Evolutionary conservation across 2,797 vertebrate genomes (phyloP).

Genomic region (Agapornis canus): DNA sequence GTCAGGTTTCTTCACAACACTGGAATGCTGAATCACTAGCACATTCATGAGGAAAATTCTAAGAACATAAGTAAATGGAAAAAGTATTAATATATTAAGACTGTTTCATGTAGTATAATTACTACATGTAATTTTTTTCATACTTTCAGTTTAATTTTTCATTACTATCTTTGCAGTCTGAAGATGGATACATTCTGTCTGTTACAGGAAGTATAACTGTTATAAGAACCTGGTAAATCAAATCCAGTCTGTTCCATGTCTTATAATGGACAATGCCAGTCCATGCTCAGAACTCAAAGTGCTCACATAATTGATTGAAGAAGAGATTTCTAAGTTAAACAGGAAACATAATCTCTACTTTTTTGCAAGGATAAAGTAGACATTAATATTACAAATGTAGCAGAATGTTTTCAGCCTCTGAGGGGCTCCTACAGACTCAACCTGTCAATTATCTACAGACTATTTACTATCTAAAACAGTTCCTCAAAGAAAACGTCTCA

Average conservation of each 20-base stretch:
- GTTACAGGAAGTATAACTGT: neutral
- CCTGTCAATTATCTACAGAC: neutral
- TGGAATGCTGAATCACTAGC: neutral
- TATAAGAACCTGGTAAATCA: neutral
- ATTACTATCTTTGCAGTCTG: neutral
- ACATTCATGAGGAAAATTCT: neutral
- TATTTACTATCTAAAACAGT: slow-evolving; percentile 6
- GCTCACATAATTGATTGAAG: neutral
- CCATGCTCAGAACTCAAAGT: neutral
- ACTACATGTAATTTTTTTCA: neutral
- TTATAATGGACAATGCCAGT: neutral
- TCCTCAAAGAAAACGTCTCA: slow-evolving; percentile 7
- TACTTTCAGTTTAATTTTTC: neutral
- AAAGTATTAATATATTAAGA: neutral
- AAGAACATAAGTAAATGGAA: neutral
- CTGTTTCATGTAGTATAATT: neutral
- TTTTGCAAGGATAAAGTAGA: neutral
- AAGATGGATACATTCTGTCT: neutral
- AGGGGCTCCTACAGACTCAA: neutral
- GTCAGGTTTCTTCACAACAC: neutral
- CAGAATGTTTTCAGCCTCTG: neutral
- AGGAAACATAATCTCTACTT: neutral
- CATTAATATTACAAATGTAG: neutral
- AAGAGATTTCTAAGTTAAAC: neutral
- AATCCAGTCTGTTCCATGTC: neutral